phyloP scores from a whole-genome alignment of 2,113 vertebrate species.

The Ranitomeya variabilis region DNA sequence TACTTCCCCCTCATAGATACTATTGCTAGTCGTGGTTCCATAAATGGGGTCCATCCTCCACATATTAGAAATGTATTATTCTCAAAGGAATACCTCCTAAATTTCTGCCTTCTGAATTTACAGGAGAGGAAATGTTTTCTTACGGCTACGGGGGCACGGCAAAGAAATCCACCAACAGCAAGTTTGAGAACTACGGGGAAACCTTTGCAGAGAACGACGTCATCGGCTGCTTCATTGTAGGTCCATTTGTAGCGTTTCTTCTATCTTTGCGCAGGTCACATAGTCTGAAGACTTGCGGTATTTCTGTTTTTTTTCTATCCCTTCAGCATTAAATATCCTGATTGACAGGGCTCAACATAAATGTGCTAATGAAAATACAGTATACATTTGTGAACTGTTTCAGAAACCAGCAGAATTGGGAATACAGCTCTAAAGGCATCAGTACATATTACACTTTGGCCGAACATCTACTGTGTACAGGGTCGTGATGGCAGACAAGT shows the following conservation, averaged over 20 bases:
- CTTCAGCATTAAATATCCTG: background rate
- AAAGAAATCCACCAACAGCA: constrained; percentile 83
- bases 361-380: too few relatives aligned
- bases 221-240: constrained; percentile 86
- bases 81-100: background rate
- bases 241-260: constrained; percentile 58
- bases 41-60: too few relatives aligned
- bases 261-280: background rate
- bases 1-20: too few relatives aligned
- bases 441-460: too few relatives aligned
- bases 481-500: too few relatives aligned
- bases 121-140: constrained; percentile 86
- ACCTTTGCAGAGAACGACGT: constrained; percentile 87
- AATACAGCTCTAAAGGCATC: too few relatives aligned
- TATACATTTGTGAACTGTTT: too few relatives aligned
- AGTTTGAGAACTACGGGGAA: constrained; percentile 86
- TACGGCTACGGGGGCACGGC: constrained; percentile 88
- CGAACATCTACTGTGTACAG: too few relatives aligned
- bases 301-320: background rate
- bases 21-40: too few relatives aligned
- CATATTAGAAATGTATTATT: too few relatives aligned
- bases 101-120: background rate
- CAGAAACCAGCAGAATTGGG: too few relatives aligned
- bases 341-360: background rate
- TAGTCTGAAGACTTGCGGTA: too few relatives aligned